Conservation (phyloP, 2,797 vertebrate species). For the Octomys mimax region DNA sequence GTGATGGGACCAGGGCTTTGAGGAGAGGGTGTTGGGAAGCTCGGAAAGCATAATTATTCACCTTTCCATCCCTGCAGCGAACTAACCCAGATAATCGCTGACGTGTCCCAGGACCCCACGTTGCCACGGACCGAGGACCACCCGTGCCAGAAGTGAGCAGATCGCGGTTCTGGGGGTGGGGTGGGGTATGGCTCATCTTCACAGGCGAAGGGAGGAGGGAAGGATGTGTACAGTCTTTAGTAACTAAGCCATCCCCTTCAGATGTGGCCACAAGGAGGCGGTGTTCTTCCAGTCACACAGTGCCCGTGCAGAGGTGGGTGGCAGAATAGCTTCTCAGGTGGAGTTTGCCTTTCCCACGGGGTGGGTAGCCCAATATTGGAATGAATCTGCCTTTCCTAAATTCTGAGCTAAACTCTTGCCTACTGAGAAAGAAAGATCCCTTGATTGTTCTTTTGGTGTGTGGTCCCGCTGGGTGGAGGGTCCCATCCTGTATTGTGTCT, state of each 20-base stretch:
- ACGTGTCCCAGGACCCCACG: conserved; percentile 97
- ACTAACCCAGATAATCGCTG: conserved; percentile 97
- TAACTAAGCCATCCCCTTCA: conserved; percentile 66
- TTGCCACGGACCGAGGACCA: conserved; percentile 96
- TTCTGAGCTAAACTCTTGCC: not conserved
- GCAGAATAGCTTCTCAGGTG: not conserved
- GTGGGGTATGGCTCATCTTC: not conserved
- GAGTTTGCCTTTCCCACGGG: not conserved
- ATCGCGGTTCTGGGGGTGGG: not conserved
- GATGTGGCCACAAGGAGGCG: conserved; percentile 98
- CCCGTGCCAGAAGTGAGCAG: conserved; percentile 95
- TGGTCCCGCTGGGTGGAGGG: not conserved
- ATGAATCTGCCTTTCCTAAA: not conserved
- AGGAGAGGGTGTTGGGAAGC: not conserved
- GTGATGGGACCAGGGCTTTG: conserved; percentile 80
- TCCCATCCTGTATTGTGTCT: not conserved
- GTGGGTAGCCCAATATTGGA: no score
- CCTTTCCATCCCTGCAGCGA: conserved; percentile 88
- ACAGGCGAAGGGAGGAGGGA: not conserved
- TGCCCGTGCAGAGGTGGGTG: conserved; percentile 95
- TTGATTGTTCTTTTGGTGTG: not conserved
- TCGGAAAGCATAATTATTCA: not conserved
- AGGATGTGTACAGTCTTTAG: no score
- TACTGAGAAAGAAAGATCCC: not conserved
- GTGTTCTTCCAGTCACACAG: conserved; percentile 99